phyloP scores from a whole-genome alignment of 2,888 invertebrate species.

The Belgica antarctica region DNA sequence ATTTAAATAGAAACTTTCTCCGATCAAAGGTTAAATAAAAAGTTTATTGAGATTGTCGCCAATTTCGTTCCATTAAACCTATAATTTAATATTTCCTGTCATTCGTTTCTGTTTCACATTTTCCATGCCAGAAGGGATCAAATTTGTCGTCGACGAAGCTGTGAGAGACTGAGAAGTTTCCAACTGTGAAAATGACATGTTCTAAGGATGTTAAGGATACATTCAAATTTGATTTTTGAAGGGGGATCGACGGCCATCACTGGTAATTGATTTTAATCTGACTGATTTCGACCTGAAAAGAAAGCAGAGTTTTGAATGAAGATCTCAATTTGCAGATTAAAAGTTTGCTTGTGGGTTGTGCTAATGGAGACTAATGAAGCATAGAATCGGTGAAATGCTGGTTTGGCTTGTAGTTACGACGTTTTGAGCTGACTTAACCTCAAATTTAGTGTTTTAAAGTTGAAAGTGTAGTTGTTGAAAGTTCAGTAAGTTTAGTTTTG shows the following conservation, averaged over 20 bases:
- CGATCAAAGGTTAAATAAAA: no score
- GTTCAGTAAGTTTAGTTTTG: background rate
- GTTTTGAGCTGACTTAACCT: no score
- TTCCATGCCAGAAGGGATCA: no score
- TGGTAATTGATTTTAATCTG: constrained; percentile 37
- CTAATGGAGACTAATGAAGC: no score
- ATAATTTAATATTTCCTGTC: constrained; percentile 48
- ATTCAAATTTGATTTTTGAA: background rate
- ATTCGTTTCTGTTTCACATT: constrained; percentile 8
- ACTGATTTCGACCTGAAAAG: background rate
- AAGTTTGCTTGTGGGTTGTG: background rate
- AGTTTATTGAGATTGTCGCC: constrained; percentile 46
- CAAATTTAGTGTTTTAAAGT: no score
- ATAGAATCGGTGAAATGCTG: no score
- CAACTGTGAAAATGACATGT: constrained; percentile 40
- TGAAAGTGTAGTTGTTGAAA: background rate
- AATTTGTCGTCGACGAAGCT: background rate
- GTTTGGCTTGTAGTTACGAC: no score
- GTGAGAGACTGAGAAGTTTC: constrained; percentile 18
- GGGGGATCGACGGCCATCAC: background rate
- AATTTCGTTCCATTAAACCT: constrained; percentile 48
- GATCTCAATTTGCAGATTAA: no score
- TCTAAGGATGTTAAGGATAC: background rate
- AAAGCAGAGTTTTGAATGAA: no score
- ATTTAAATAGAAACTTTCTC: background rate